Percentiles rank a stretch among this genome's conserved stretches.
These are phyloP conservation scores for honey bee (Apis mellifera) DNA, from an alignment of 1,140 invertebrate genomes.

Conservation along the genomic window Amel_HAv3.1 CM009936.2:16646501-16647000, in stretches of 20 bases:
- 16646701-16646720: slow-evolving; percentile 17
- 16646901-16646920: not conserved
- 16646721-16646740: not conserved
- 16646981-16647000: too few relatives aligned
- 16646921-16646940: not conserved
- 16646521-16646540: not conserved
- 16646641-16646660: not conserved
- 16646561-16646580: not conserved
- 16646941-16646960: not conserved
- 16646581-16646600: not conserved
- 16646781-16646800: slow-evolving; percentile 22
- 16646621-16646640: not conserved
- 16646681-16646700: too few relatives aligned
- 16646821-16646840: not conserved
- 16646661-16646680: not conserved
- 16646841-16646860: not conserved
- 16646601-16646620: not conserved
- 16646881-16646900: not conserved
- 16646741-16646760: slow-evolving; percentile 8
- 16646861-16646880: not conserved
- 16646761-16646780: slow-evolving; percentile 6
- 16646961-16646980: not conserved
- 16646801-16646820: slow-evolving; percentile 9
- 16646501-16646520: not conserved
- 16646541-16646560: not conserved